Base-by-base conservation (phyloP, 2,797 vertebrate genomes). In the Xerus rutilus region DNA sequence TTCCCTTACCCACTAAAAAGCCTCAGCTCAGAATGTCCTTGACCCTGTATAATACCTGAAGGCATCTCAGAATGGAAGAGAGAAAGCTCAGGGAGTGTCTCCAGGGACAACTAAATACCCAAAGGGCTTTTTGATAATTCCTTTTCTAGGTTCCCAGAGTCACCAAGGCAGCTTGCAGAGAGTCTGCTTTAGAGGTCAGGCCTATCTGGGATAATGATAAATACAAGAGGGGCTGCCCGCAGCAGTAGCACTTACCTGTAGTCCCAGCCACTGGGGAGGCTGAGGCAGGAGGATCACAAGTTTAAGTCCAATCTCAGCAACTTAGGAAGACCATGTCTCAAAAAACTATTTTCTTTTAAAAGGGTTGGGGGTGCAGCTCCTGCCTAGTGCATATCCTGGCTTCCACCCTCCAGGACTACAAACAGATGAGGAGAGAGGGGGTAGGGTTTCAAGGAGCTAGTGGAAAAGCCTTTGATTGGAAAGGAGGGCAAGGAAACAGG, bases 61-160 rank as follows among this genome's bases (percentile, higher is more conserved):
- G 39, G 13, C 35, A 23, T 87, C 1, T 73, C 21, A 23, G 4
- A 62, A 86, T 43, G 21, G 28, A 89, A 62, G 49, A 62, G 8
- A 25, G 39, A 14, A 81, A 83, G 95, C 3, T 64, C 81, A 89
- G 59, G 47, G 39, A 94, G 81, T 15, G 86, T 87, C 96, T 96
- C 90, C 79, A 86, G 94, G 23, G n/a, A 64, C 39, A 65, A 20
- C 69, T 30, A 62, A 67, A 45, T 39, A 14, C 70, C 32, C 59
- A 45, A 23, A 72, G 39, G 52, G 39, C 7, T 52, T 76, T 96
- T 73, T 1, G 14, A 28, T 93, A 93, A 20, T 62, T 85, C 49
- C 28, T 25, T 85, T 59, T 62, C 86, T 91, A 47, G 39, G 35
- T 90, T 93, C 78, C 52, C 73, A 74, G 74, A 81, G 70, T 57